Conservation (phyloP, 2,888 invertebrate genomes). For the Antheraea assamensis region DNA sequence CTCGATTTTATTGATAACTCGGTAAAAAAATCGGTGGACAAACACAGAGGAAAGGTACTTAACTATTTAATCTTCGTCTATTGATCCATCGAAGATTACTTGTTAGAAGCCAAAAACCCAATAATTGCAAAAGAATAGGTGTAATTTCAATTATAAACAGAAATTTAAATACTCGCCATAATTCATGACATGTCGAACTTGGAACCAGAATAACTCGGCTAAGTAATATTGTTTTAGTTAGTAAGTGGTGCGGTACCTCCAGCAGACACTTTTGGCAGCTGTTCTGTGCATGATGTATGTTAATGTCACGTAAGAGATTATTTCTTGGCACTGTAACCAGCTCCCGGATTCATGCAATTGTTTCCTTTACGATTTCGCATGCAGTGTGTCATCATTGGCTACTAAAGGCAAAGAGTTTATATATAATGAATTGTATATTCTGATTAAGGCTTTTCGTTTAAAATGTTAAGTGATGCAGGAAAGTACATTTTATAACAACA, state of each 20-base stretch:
- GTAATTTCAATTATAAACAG: neutral
- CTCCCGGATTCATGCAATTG: conserved; percentile 60
- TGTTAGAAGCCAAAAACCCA: neutral
- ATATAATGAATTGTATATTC: neutral
- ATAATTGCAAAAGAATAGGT: neutral
- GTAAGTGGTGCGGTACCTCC: conserved; percentile 62
- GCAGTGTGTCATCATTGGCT: conserved; percentile 19
- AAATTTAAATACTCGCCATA: neutral
- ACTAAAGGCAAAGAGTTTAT: conserved; percentile 13
- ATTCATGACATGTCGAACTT: conserved; percentile 15
- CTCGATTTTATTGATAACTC: too few relatives aligned
- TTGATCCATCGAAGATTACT: too few relatives aligned
- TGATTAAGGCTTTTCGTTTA: conserved; percentile 6
- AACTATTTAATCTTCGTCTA: too few relatives aligned
- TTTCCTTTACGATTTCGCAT: conserved; percentile 66
- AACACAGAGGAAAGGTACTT: too few relatives aligned
- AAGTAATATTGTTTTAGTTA: conserved; percentile 77
- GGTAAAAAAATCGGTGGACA: too few relatives aligned
- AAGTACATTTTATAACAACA: too few relatives aligned
- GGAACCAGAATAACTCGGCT: conserved; percentile 27
- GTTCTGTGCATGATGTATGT: conserved; percentile 73
- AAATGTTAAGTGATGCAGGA: neutral
- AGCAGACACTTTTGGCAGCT: conserved; percentile 76
- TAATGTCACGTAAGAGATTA: conserved; percentile 79
- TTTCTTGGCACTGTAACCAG: conserved; percentile 74